Conservation (phyloP, 2,113 vertebrate genomes). For the Baryphthengus martii region DNA sequence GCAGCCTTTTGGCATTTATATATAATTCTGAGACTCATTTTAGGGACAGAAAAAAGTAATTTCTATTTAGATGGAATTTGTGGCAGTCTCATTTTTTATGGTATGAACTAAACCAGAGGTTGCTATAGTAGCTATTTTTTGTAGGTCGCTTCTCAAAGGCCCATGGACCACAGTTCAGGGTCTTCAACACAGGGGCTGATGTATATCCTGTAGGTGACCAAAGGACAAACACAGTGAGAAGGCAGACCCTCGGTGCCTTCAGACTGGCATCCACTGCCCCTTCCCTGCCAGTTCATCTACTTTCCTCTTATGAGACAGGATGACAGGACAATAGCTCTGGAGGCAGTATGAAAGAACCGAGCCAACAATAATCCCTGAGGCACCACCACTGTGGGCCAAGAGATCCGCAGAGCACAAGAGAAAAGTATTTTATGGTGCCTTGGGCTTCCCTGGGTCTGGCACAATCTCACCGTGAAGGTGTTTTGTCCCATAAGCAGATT, state of each 20-base stretch:
- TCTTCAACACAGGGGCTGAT: background rate
- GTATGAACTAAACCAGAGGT: background rate
- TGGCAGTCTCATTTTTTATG: background rate
- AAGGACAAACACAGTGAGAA: background rate
- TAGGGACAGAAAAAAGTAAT: background rate
- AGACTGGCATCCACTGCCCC: background rate
- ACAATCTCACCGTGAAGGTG: rapidly evolving
- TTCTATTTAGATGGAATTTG: background rate
- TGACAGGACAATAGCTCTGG: background rate
- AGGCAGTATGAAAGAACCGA: background rate
- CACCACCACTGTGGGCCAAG: background rate
- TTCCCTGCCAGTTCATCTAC: background rate
- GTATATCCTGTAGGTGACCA: background rate
- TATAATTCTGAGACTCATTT: background rate
- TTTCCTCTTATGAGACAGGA: background rate
- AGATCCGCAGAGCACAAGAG: background rate
- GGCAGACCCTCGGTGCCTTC: background rate
- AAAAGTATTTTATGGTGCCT: background rate
- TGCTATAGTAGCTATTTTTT: background rate
- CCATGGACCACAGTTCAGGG: background rate
- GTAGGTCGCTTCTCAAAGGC: background rate
- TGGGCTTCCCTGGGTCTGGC: background rate
- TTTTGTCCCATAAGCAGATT: background rate
- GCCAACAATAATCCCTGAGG: background rate
- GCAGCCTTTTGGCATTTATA: background rate